Evolutionary conservation across 2,888 invertebrate species (phyloP).

Genomic region (Oithona nana): DNA sequence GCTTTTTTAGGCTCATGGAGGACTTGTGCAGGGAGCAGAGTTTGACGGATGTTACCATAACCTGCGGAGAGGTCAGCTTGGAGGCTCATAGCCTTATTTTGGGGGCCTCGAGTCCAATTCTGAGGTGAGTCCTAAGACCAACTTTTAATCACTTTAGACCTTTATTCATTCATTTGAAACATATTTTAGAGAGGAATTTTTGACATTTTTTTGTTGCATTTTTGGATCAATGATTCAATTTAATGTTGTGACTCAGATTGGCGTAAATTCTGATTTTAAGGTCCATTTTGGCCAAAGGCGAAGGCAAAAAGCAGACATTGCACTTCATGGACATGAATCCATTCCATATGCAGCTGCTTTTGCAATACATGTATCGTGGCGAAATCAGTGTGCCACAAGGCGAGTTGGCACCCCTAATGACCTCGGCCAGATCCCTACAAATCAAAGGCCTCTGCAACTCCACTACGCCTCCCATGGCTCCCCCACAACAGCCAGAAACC

Average conservation of each 20-base stretch:
- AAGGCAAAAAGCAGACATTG: background rate
- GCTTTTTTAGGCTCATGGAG: background rate
- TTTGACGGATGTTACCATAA: background rate
- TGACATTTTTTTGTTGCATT: too few relatives aligned
- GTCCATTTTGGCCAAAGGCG: background rate
- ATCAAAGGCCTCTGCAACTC: background rate
- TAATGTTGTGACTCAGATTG: too few relatives aligned
- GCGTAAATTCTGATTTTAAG: background rate
- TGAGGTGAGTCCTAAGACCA: background rate
- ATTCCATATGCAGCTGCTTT: background rate
- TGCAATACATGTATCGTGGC: constrained; percentile 1
- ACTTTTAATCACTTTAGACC: background rate
- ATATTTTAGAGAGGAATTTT: too few relatives aligned
- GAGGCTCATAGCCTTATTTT: constrained; percentile 3
- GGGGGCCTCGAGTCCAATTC: background rate
- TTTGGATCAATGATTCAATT: too few relatives aligned
- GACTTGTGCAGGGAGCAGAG: constrained; percentile 7
- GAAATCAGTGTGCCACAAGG: background rate
- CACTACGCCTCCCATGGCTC: background rate
- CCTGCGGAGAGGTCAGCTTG: constrained; percentile 1
- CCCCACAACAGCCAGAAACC: background rate
- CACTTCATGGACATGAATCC: background rate
- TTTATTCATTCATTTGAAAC: background rate
- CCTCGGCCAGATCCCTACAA: background rate
- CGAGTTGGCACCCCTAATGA: background rate